These are phyloP conservation scores for Drosophila paracracens DNA, from an alignment of 2,888 invertebrate species.

Conservation along the genomic window DNA sequence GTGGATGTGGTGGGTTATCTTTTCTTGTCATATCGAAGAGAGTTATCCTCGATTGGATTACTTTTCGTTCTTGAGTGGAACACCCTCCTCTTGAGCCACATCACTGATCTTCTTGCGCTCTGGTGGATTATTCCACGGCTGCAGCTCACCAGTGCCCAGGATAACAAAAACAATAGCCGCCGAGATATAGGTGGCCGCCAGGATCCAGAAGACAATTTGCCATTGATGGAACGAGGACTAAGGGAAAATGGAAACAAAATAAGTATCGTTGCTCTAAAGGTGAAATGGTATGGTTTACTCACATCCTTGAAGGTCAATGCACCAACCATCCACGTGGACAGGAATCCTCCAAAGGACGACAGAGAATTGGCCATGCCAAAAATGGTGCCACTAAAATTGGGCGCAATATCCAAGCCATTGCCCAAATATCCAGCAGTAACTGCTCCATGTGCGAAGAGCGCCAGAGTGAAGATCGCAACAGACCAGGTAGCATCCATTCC, in stretches of 20 bases:
- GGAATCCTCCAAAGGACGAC: slow-evolving; percentile 92
- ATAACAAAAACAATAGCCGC: slow-evolving; percentile 88
- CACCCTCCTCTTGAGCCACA: slow-evolving; percentile 82
- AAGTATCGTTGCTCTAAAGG: background rate
- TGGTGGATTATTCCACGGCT: slow-evolving; percentile 86
- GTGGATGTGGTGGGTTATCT: slow-evolving; percentile 59
- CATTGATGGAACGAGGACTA: slow-evolving; percentile 91
- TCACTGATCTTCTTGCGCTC: slow-evolving; percentile 75
- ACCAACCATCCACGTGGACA: slow-evolving; percentile 93
- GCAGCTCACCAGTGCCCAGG: slow-evolving; percentile 88
- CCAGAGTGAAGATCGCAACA: slow-evolving; percentile 91
- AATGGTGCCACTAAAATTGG: slow-evolving; percentile 94
- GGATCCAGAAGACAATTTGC: slow-evolving; percentile 93
- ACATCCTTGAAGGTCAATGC: slow-evolving; percentile 90
- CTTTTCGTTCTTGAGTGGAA: slow-evolving; percentile 84
- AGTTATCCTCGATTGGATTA: slow-evolving; percentile 25
- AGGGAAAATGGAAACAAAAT: slow-evolving; percentile 37
- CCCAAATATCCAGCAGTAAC: slow-evolving; percentile 94
- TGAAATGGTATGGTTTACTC: slow-evolving; percentile 80
- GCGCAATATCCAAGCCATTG: slow-evolving; percentile 94
- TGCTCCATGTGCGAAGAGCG: slow-evolving; percentile 93
- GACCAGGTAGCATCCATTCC: slow-evolving; percentile 90
- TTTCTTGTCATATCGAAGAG: slow-evolving; percentile 8
- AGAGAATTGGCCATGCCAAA: slow-evolving; percentile 95
- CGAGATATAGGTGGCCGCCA: slow-evolving; percentile 89